Evolutionary conservation across 2,797 vertebrate species (phyloP).

Genomic region (Glyptemys insculpta): DNA sequence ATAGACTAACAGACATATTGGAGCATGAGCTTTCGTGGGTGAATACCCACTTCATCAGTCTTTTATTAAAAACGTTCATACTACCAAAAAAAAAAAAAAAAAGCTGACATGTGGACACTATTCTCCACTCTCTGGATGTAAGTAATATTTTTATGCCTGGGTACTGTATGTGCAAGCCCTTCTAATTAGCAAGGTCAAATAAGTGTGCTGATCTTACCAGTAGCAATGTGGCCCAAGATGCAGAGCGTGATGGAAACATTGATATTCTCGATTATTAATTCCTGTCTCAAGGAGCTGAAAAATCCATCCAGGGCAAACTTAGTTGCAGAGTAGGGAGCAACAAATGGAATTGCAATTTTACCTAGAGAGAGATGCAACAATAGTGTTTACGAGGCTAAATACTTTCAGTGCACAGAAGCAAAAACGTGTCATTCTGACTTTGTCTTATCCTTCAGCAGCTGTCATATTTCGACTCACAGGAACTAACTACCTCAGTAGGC

Average conservation of each 20-base stretch:
- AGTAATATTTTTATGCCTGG: rapidly evolving
- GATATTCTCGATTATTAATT: conserved; percentile 63
- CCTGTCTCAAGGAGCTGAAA: conserved; percentile 78
- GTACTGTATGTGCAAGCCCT: not conserved
- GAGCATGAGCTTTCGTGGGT: no score
- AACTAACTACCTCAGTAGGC: rapidly evolving
- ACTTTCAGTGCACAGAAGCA: not conserved
- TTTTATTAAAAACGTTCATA: rapidly evolving
- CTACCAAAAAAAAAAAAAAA: not conserved
- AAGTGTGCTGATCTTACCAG: conserved; percentile 69
- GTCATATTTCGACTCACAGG: rapidly evolving
- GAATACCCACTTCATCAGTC: no score
- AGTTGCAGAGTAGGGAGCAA: conserved; percentile 75
- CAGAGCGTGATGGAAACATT: conserved; percentile 82
- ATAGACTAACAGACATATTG: no score
- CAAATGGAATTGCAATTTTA: conserved; percentile 46
- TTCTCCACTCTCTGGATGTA: not conserved
- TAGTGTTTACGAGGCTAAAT: not conserved
- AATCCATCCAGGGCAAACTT: conserved; percentile 84
- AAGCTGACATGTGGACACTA: not conserved
- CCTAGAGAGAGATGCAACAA: conserved; percentile 63
- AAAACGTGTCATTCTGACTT: not conserved
- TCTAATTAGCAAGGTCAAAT: rapidly evolving
- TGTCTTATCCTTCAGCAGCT: not conserved
- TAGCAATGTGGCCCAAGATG: conserved; percentile 81